Percentiles rank a stretch among this genome's conserved stretches.
Conservation (phyloP, 2,113 vertebrate genomes). For the Odontesthes bonariensis region DNA sequence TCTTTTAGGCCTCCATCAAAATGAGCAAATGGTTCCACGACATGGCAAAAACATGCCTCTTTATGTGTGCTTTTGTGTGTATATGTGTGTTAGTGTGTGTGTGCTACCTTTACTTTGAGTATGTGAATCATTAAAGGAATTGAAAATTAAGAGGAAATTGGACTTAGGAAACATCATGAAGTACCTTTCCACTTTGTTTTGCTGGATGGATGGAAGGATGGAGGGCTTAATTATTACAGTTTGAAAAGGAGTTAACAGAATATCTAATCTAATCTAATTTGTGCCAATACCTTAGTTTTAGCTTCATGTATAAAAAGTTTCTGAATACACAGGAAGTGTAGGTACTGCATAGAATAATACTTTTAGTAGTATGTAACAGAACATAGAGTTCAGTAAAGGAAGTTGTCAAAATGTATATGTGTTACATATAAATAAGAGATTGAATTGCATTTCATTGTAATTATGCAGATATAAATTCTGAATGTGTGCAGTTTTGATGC, state of each 20-base stretch:
- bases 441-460: neutral
- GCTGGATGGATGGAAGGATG: slow-evolving; percentile 28
- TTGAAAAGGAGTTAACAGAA: slow-evolving; percentile 40
- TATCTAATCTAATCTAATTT: slow-evolving; percentile 32
- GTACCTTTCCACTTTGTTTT: slow-evolving; percentile 55
- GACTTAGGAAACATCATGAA: slow-evolving; percentile 69
- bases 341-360: too few relatives aligned
- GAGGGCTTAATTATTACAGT: slow-evolving; percentile 23
- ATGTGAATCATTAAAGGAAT: slow-evolving; percentile 89
- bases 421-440: too few relatives aligned
- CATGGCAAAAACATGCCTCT: slow-evolving; percentile 65
- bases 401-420: too few relatives aligned
- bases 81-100: slow-evolving; percentile 72
- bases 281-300: slow-evolving; percentile 20
- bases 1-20: slow-evolving; percentile 87
- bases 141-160: slow-evolving; percentile 88
- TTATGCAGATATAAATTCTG: neutral
- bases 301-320: slow-evolving; percentile 16
- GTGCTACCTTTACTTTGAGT: slow-evolving; percentile 79
- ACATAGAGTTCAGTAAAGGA: neutral
- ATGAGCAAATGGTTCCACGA: slow-evolving; percentile 87
- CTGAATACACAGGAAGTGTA: neutral
- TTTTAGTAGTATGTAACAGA: neutral
- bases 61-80: slow-evolving; percentile 76
- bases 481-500: neutral